These are phyloP conservation scores for Rhagologus leucostigma DNA, from an alignment of 2,113 vertebrate genomes.

Conservation along the genomic window DNA sequence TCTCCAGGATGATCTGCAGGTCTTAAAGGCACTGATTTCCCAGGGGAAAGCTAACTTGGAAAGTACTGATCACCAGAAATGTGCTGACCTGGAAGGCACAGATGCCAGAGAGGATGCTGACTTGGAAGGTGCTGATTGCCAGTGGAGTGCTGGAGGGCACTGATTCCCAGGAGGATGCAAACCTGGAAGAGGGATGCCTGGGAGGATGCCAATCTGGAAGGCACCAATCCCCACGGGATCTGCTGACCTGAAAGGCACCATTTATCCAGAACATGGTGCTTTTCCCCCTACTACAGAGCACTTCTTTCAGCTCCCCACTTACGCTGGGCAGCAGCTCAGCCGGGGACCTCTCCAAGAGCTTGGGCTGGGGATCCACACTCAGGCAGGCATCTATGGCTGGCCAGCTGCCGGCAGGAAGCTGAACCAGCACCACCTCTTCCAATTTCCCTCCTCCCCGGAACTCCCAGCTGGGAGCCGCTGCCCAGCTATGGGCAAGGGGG, in stretches of 20 bases:
- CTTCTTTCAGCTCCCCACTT: not conserved
- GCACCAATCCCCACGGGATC: fast-evolving
- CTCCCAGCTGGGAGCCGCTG: not conserved
- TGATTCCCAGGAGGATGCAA: not conserved
- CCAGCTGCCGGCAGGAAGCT: not conserved
- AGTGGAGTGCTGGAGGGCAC: not conserved
- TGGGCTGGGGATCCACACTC: not conserved
- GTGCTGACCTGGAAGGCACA: not conserved
- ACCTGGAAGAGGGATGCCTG: not conserved
- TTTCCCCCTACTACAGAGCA: not conserved
- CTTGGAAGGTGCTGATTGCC: not conserved
- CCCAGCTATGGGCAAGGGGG: not conserved
- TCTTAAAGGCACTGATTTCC: not conserved
- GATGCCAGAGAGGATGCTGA: not conserved
- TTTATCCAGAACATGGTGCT: not conserved
- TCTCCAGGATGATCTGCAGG: not conserved
- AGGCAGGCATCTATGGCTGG: not conserved
- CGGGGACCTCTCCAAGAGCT: not conserved
- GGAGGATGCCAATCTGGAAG: not conserved
- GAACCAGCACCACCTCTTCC: not conserved
- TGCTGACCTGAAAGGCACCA: not conserved
- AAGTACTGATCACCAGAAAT: not conserved
- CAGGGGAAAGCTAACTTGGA: not conserved
- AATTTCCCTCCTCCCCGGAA: fast-evolving
- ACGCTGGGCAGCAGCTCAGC: not conserved